A percentile compares a stretch with the other conserved stretches of the same genome.
Conservation (phyloP, 2,113 vertebrate genomes). For the Podiceps cristatus region DNA sequence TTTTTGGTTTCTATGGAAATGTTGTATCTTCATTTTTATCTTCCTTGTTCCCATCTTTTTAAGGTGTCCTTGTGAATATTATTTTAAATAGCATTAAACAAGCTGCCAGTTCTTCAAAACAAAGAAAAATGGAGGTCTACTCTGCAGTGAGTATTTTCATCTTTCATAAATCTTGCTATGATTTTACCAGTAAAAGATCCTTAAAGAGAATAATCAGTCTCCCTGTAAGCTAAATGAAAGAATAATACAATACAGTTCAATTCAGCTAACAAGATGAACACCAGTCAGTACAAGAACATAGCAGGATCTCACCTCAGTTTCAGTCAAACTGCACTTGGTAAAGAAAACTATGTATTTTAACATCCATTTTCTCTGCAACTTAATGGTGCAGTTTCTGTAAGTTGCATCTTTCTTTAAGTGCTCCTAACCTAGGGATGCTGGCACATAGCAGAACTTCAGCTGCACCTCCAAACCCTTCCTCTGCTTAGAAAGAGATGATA, state of each 20-base stretch:
- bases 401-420: not conserved
- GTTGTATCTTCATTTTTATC: not conserved
- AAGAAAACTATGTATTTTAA: not conserved
- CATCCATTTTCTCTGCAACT: not conserved
- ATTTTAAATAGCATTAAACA: conserved; percentile 84
- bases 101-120: conserved; percentile 67
- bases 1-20: not conserved
- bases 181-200: not conserved
- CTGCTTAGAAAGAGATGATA: not conserved
- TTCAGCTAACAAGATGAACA: not conserved
- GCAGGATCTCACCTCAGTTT: not conserved
- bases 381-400: not conserved
- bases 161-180: not conserved
- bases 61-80: conserved; percentile 84
- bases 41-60: conserved; percentile 26
- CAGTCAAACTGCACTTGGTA: not conserved
- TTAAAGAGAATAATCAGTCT: not conserved
- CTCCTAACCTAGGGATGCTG: not conserved
- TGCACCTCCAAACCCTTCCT: not conserved
- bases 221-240: not conserved
- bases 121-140: conserved; percentile 85
- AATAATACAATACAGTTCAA: not conserved
- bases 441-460: not conserved
- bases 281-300: not conserved
- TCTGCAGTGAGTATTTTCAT: conserved; percentile 84